phyloP scores from a whole-genome alignment of 2,888 invertebrate genomes.

The Acronicta psi region DNA sequence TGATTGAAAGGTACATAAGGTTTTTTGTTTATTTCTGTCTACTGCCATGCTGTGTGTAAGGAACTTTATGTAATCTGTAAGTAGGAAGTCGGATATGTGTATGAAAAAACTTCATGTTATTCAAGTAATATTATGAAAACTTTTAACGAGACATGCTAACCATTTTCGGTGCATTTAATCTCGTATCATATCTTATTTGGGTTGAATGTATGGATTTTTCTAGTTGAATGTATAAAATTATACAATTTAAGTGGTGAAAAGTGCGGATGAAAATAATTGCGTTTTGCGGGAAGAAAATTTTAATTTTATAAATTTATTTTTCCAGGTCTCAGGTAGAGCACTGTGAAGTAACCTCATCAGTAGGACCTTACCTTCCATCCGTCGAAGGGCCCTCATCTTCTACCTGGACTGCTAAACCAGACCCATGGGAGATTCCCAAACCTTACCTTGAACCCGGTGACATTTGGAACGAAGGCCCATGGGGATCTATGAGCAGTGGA shows the following conservation, averaged over 20 bases:
- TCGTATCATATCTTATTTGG: no score
- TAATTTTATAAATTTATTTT: neutral
- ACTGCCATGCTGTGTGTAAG: no score
- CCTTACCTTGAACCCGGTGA: conserved; percentile 56
- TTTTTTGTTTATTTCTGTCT: no score
- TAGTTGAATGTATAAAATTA: no score
- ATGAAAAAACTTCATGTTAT: neutral
- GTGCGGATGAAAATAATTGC: no score
- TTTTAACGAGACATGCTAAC: conserved; percentile 33
- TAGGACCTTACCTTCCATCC: conserved; percentile 73
- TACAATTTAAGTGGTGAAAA: no score
- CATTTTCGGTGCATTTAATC: conserved; percentile 19
- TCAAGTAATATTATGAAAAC: conserved; percentile 18
- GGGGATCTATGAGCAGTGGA: conserved; percentile 76
- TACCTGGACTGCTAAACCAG: conserved; percentile 59
- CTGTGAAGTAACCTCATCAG: conserved; percentile 81
- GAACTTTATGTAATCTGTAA: no score
- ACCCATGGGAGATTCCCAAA: conserved; percentile 63
- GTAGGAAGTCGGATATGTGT: neutral
- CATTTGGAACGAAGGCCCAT: conserved; percentile 61
- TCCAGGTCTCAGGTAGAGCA: conserved; percentile 69
- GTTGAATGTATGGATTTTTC: no score
- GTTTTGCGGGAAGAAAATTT: no score
- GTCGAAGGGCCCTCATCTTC: conserved; percentile 57
- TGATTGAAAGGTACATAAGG: no score